Percentiles rank a stretch among this genome's conserved stretches.
Evolutionary conservation across 2,888 invertebrate species (phyloP).

Genomic region (Nomada goodeniana): DNA sequence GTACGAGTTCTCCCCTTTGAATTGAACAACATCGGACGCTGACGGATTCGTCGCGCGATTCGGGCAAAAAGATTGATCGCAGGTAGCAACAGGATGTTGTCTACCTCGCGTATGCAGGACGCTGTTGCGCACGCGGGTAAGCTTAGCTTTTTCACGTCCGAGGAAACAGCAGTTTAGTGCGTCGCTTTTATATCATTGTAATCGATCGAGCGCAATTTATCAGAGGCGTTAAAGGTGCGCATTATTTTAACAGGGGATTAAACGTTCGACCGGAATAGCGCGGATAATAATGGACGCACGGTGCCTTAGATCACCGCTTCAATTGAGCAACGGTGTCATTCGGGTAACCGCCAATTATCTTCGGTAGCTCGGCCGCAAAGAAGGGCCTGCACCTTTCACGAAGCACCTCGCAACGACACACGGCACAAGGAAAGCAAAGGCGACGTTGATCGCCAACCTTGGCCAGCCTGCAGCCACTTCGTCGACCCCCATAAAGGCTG

Average conservation of each 20-base stretch:
- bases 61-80: no score
- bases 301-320: not conserved
- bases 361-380: not conserved
- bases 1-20: no score
- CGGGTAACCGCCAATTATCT: slow-evolving; percentile 10
- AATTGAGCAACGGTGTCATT: not conserved
- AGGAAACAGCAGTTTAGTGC: no score
- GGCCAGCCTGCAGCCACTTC: slow-evolving; percentile 4
- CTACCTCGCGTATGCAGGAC: no score
- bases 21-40: no score
- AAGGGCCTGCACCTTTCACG: slow-evolving; percentile 12
- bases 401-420: slow-evolving; percentile 1
- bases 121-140: no score
- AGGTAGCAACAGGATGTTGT: no score
- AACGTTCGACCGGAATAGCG: not conserved
- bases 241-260: not conserved
- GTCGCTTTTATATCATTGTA: no score
- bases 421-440: slow-evolving; percentile 12
- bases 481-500: slow-evolving; percentile 29
- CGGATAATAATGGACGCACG: not conserved
- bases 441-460: slow-evolving; percentile 32
- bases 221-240: not conserved
- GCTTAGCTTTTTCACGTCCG: no score
- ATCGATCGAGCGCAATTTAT: not conserved
- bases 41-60: no score